Evolutionary conservation across 2,797 vertebrate species (phyloP).

Genomic region (Sebastes hubbsi): DNA sequence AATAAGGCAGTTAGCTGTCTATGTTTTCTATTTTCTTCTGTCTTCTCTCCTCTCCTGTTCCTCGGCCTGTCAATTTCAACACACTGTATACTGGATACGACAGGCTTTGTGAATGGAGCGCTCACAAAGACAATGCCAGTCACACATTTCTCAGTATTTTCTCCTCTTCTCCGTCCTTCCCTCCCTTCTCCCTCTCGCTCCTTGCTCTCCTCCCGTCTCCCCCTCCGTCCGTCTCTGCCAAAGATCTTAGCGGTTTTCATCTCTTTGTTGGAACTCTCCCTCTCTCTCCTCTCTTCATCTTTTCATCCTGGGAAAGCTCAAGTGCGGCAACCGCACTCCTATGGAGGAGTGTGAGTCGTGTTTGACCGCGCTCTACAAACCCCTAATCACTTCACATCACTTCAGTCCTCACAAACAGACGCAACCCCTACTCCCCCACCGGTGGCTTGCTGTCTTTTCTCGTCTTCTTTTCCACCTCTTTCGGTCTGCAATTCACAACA

Average conservation of each 20-base stretch:
- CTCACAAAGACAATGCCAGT: constrained; percentile 59
- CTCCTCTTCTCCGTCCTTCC: not conserved
- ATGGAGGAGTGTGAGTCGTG: constrained; percentile 38
- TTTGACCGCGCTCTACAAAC: constrained; percentile 60
- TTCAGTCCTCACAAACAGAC: constrained; percentile 20
- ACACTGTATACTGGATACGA: not conserved
- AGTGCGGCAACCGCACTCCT: constrained; percentile 39
- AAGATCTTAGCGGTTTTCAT: constrained; percentile 71
- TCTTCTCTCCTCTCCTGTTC: not conserved
- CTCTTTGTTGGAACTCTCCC: constrained; percentile 60
- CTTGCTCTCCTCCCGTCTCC: constrained; percentile 31
- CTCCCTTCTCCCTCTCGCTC: not conserved
- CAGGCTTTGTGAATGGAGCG: constrained; percentile 50
- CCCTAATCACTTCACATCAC: constrained; percentile 57
- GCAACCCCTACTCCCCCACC: constrained; percentile 4
- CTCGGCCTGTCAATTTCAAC: constrained; percentile 27
- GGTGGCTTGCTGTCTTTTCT: constrained; percentile 28
- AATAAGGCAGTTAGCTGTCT: not conserved
- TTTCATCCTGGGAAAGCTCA: constrained; percentile 58
- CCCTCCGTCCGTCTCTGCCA: constrained; percentile 61
- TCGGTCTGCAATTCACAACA: constrained; percentile 7
- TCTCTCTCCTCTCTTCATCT: constrained; percentile 41
- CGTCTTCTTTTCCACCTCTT: not conserved
- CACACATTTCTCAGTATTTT: constrained; percentile 43
- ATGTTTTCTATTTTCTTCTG: not conserved